These are phyloP conservation scores for Poliocrania exsul DNA, from an alignment of 2,797 vertebrate genomes.

Conservation along the genomic window DNA sequence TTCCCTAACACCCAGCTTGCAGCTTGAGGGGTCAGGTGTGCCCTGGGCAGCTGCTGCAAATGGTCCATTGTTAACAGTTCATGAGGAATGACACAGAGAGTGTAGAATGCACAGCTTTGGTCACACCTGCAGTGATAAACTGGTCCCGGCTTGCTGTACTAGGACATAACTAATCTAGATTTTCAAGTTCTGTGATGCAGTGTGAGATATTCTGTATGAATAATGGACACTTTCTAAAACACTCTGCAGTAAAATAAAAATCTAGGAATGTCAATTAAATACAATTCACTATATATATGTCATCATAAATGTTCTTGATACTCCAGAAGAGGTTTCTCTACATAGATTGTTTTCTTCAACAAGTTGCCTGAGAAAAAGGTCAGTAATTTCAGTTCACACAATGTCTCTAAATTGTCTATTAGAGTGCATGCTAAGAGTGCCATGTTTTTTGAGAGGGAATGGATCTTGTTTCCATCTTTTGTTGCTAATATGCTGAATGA, in stretches of 20 bases:
- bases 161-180: not conserved
- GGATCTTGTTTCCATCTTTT: not conserved
- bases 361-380: not conserved
- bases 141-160: too few species aligned
- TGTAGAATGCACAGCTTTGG: too few species aligned
- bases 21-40: too few species aligned
- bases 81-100: too few species aligned
- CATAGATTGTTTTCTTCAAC: not conserved
- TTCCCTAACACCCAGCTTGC: too few species aligned
- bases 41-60: too few species aligned
- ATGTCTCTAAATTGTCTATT: not conserved
- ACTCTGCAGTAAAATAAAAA: not conserved
- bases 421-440: not conserved
- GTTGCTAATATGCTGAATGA: not conserved
- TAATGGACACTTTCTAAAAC: not conserved
- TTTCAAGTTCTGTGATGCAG: not conserved
- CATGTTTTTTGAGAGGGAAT: not conserved
- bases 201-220: not conserved
- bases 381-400: not conserved
- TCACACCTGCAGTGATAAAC: too few species aligned
- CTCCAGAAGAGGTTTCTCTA: not conserved
- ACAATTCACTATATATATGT: not conserved
- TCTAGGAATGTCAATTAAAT: not conserved
- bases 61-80: too few species aligned
- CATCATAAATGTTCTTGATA: not conserved